Base-by-base conservation (phyloP, 2,888 invertebrate species). In the Pharmacophagus antenor region DNA sequence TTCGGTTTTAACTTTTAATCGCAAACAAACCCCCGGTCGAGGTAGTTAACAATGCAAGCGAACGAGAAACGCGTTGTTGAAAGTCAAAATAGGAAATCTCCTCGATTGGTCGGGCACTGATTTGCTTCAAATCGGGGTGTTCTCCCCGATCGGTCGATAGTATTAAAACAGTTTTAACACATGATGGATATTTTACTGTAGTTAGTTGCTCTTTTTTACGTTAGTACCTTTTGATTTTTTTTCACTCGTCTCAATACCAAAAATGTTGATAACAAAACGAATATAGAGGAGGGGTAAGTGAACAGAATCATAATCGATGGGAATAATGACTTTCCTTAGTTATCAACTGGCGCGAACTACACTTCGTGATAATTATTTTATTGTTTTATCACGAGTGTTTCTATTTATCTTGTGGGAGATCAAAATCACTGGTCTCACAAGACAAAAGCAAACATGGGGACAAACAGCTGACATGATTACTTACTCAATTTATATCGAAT, bases 261-360 rank as follows among this genome's bases (percentile, higher is more conserved):
- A 57, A 79, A 69, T 20, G 77, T 76, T 2, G 75, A 74, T 17
- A 85, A 65, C 51, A 84, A 69, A 31, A 82, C 59, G 65, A 82
- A 81, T 54, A 77, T 73, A 0, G 84, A 80, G 20, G 79, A 79
- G 18, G 84, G 66, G 64, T 80, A 88, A 8, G 79, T 64, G 62
- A 75, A 84, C 56, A 79, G 72, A 46, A 82, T 66, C 84, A 86
- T 88, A 67, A 60, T 71, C n/a, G 25, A 27, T n/a, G 2, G n/a
- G 10, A 6, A 21, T 51, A 17, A 42, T 31, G 17, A 27, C 21
- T 54, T 54, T 63, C 64, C 67, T 56, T 58, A 41, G 58, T 61
- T 56, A 63, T 58, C 47, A 53, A 62, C 65, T 42, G 61, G 61
- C 57, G 62, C 27, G 42, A 55, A 78, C 73, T 78, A 70, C 75